Evolutionary conservation across 2,888 invertebrate species (phyloP).

Genomic region (Eumerus sabulonum): DNA sequence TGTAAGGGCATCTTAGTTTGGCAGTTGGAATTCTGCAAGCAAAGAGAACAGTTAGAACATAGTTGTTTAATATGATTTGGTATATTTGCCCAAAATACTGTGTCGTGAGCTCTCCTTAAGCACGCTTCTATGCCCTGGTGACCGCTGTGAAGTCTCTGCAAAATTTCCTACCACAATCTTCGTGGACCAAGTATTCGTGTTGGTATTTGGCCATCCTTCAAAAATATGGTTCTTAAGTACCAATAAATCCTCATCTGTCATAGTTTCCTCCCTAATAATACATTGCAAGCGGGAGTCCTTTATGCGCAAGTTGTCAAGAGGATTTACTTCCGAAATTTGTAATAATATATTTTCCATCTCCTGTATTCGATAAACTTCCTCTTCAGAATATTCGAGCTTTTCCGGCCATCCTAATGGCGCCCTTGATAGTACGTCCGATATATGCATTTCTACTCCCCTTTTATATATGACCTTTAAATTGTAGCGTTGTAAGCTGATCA

Average conservation of each 20-base stretch:
- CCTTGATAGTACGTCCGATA: background rate
- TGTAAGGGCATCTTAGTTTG: slow-evolving; percentile 25
- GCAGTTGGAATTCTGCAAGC: slow-evolving; percentile 14
- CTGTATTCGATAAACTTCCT: slow-evolving; percentile 3
- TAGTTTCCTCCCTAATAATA: slow-evolving; percentile 3
- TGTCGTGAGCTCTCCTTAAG: slow-evolving; percentile 25
- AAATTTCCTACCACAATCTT: slow-evolving; percentile 8
- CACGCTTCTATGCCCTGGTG: slow-evolving; percentile 26
- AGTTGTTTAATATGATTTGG: slow-evolving; percentile 18
- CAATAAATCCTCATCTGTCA: slow-evolving; percentile 8
- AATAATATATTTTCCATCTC: slow-evolving; percentile 8
- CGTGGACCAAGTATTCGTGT: slow-evolving; percentile 12
- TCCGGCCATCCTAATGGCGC: background rate
- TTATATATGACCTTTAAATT: slow-evolving; percentile 6
- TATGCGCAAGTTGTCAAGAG: slow-evolving; percentile 1
- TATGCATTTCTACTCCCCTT: background rate
- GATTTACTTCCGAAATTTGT: slow-evolving; percentile 23
- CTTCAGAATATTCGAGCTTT: slow-evolving; percentile 17
- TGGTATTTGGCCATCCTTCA: slow-evolving; percentile 18
- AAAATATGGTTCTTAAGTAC: slow-evolving; percentile 1
- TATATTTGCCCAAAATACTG: slow-evolving; percentile 28
- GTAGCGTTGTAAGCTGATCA: slow-evolving; percentile 7
- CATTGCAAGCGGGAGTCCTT: slow-evolving; percentile 13
- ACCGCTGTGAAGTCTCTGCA: slow-evolving; percentile 13
- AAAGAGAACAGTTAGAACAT: slow-evolving; percentile 12